A percentile compares a stretch with the other conserved stretches of the same genome.
Evolutionary conservation across 2,888 invertebrate genomes (phyloP).

Genomic region (Pterostichus madidus): DNA sequence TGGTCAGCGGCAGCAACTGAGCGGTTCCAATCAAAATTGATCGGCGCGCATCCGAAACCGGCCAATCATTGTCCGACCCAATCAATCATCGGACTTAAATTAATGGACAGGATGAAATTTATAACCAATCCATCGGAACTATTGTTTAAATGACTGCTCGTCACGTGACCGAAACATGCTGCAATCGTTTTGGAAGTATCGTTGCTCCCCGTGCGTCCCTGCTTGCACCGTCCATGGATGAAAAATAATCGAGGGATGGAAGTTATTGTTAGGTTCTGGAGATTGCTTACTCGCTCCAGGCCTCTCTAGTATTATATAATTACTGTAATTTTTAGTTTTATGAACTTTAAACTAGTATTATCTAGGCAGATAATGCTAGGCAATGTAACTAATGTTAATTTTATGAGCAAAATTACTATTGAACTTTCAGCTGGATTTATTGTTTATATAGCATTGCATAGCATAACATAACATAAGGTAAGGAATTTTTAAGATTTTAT

Average conservation of each 20-base stretch:
- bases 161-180: constrained; percentile 57
- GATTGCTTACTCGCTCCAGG: constrained; percentile 3
- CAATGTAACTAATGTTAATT: constrained; percentile 11
- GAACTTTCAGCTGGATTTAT: no score
- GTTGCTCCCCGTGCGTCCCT: background rate
- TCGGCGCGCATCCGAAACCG: constrained; percentile 61
- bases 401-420: background rate
- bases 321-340: constrained; percentile 4
- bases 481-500: no score
- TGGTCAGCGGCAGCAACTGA: constrained; percentile 32
- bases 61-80: constrained; percentile 67
- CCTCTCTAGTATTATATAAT: constrained; percentile 13
- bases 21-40: constrained; percentile 67
- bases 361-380: constrained; percentile 11
- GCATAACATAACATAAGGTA: no score
- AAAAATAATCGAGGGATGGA: background rate
- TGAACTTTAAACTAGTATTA: constrained; percentile 28
- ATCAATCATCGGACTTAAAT: constrained; percentile 66
- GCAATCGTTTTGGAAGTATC: constrained; percentile 13
- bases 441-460: no score
- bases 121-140: constrained; percentile 67
- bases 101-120: constrained; percentile 67
- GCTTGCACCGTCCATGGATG: background rate
- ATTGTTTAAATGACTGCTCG: constrained; percentile 65
- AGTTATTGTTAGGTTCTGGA: background rate